Evolutionary conservation across 2,888 invertebrate species (phyloP), one percentile per base, ranked within the genome.

Genomic region (Limnephilus rhombicus): DNA sequence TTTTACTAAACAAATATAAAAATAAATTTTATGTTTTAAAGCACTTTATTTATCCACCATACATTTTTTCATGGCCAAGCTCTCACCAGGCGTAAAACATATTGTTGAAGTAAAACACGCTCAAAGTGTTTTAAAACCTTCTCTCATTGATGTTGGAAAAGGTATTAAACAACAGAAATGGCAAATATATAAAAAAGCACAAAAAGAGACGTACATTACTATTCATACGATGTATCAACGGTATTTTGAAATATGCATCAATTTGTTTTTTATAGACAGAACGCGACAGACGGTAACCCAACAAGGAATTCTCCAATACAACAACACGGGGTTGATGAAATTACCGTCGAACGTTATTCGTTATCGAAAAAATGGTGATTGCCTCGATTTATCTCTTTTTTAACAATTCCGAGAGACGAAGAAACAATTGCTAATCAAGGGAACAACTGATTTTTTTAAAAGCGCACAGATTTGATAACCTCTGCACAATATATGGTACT

Each of bases 171-270:
- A n/a, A 24, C n/a, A 24, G 24, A n/a, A 68, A 68, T 68, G 24
- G 68, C 18, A 68, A 68, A 68, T 68, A 68, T 7, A 68, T 53
- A 18, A 7, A 68, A 68, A 68, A 24, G n/a, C 53, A n/a, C 24
- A 24, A 24, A 68, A 68, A n/a, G 9, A 24, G 24, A 24, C n/a
- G 1, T 9, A 68, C 68, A 68, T 37, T 83, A 83, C 24, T 83
- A 83, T 83, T 83, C 83, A 18, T 18, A n/a, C 34, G 24, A 83
- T 34, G 83, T 18, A 24, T 24, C 37, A 12, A 24, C 83, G 83
- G 24, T 83, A 83, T 83, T 83, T 83, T 37, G 37, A 83, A 83
- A 37, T 37, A 83, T 83, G 83, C 83, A 83, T 83, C 34, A 31
- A 34, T 83, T 83, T 83, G 37, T 83, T 37, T 83, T 83, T 83